Base-by-base conservation (phyloP, 2,113 vertebrate genomes). In the Lampris megalopsis region DNA sequence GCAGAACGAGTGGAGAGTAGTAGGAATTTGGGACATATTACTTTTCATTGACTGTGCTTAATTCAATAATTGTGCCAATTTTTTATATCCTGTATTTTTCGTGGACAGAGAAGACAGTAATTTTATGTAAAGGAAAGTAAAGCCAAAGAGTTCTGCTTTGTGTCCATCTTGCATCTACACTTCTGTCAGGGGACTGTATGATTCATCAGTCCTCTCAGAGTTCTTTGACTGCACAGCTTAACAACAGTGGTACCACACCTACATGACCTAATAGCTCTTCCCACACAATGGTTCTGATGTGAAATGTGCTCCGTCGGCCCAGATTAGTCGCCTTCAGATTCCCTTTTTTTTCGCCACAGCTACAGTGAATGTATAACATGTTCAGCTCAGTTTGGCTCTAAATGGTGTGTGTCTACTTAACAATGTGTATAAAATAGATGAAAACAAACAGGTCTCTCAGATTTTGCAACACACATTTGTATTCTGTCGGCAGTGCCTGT, bases 241-340 rank as follows among this genome's bases (percentile, higher is more conserved):
- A 71, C 78, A 79, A 2, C 67, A 63, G 61, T 38, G 0, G 58
- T 0, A 67, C 85, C 88, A 72, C 90, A 90, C 88, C 90, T 84
- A 88, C 66, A 89, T 90, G 86, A 92, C 84, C 84, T 88, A 71
- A 90, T 63, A 0, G 49, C 71, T 63, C 58, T 37, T 57, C 63
- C 80, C 60, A 62, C 75, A 68, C 72, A 43, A 11, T n/a, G 10
- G 70, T 59, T 77, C 9, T 0, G 62, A n/a, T 40, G 36, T 38
- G 60, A 52, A 47, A 45, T 40, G 8, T 53, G 53, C 11, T 36
- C 65, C 40, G 1, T 38, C 49, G 64, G 61, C 48, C 76, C 72
- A 9, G 4, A 7, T 75, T 52, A 64, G 61, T 56, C 62, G 4
- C 9, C 3, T 35, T 48, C 62, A 45, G 42, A 24, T n/a, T 68